A percentile compares a stretch with the other conserved stretches of the same genome.
phyloP scores from a whole-genome alignment of 2,113 vertebrate species.

The Poeciliopsis occidentalis region DNA sequence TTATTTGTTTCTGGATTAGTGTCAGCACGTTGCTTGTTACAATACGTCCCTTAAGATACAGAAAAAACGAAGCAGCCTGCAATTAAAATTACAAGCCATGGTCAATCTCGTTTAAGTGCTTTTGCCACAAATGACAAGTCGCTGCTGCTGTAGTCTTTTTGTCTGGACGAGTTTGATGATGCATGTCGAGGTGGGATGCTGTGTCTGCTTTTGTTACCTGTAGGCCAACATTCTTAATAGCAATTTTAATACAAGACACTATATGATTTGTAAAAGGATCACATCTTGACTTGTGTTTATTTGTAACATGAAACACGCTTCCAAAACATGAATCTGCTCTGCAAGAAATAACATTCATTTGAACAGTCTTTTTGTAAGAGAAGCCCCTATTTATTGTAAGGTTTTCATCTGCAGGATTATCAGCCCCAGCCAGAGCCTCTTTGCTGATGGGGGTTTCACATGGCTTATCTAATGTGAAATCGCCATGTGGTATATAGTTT shows the following conservation, averaged over 20 bases:
- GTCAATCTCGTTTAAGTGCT: conserved; percentile 78
- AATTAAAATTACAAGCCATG: conserved; percentile 82
- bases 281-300: conserved; percentile 32
- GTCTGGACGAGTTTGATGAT: conserved; percentile 75
- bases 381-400: conserved; percentile 98
- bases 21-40: conserved; percentile 75
- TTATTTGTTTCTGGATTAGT: conserved; percentile 93
- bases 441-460: conserved; percentile 99
- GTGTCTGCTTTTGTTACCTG: conserved; percentile 62
- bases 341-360: conserved; percentile 68
- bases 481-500: conserved; percentile 99
- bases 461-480: conserved; percentile 99
- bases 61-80: conserved; percentile 70
- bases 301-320: conserved; percentile 21
- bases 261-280: conserved; percentile 34
- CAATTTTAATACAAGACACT: conserved; percentile 23
- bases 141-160: conserved; percentile 71
- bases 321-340: conserved; percentile 23
- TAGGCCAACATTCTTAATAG: conserved; percentile 49
- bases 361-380: conserved; percentile 95
- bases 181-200: conserved; percentile 59
- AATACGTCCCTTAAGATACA: conserved; percentile 75
- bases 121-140: conserved; percentile 77
- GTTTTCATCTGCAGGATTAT: conserved; percentile 99
- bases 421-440: conserved; percentile 99